Conservation (phyloP, 2,888 invertebrate genomes). For the Heterodera filipjevi region DNA sequence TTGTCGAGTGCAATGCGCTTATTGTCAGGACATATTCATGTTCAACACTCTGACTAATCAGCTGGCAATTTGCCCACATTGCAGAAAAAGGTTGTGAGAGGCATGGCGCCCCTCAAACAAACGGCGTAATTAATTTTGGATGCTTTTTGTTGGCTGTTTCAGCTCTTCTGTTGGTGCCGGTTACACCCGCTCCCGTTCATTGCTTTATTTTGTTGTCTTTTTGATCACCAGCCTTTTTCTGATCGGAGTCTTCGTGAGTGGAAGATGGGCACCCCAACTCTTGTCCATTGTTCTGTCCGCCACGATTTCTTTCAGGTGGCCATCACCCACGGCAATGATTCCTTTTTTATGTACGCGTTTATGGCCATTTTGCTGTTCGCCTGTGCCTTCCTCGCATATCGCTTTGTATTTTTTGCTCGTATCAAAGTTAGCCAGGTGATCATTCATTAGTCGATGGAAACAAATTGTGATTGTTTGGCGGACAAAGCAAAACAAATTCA, state of each 20-base stretch:
- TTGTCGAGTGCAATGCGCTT: conserved; percentile 90
- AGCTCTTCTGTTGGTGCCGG: conserved; percentile 90
- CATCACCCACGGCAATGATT: conserved; percentile 31
- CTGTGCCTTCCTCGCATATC: conserved; percentile 30
- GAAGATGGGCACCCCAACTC: background rate
- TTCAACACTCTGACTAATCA: conserved; percentile 83
- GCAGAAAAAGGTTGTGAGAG: conserved; percentile 79
- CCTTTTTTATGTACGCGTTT: conserved; percentile 17
- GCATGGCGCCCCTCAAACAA: background rate
- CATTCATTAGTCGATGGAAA: too few species aligned
- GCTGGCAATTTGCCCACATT: conserved; percentile 93
- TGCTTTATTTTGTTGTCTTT: conserved; percentile 65
- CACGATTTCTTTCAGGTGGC: conserved; percentile 18
- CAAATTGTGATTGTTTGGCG: background rate
- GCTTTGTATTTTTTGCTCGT: conserved; percentile 36
- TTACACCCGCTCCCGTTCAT: conserved; percentile 81
- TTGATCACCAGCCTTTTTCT: conserved; percentile 33
- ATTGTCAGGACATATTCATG: conserved; percentile 92
- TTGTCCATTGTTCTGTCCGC: background rate
- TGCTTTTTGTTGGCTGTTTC: conserved; percentile 41
- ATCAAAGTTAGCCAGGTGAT: conserved; percentile 43
- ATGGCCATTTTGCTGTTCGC: conserved; percentile 24
- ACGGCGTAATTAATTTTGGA: background rate
- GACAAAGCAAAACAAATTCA: background rate
- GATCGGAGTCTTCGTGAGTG: conserved; percentile 42